These are phyloP conservation scores for Stenopsyche tienmushanensis DNA, from an alignment of 1,140 invertebrate genomes.

Conservation along the genomic window DNA sequence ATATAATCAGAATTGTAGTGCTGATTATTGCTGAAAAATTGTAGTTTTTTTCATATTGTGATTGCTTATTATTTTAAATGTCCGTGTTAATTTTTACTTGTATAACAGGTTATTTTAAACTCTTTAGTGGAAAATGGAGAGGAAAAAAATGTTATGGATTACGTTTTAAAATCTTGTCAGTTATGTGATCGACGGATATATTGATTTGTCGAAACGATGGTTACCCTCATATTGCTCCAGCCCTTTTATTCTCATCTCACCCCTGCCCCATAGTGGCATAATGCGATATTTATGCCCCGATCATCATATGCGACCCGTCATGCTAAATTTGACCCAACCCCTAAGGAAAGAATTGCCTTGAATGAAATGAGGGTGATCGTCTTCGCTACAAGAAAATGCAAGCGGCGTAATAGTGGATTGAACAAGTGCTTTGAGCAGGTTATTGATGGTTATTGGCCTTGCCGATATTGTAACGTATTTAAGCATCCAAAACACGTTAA, in stretches of 20 bases:
- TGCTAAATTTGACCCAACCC: conserved; percentile 41
- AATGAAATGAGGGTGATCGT: conserved; percentile 26
- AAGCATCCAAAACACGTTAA: no score
- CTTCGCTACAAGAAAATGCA: conserved; percentile 30
- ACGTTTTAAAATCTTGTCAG: no score
- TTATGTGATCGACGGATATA: no score
- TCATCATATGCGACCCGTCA: conserved; percentile 43
- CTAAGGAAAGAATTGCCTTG: conserved; percentile 26
- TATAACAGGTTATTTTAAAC: no score
- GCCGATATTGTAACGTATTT: background rate
- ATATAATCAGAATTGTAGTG: no score
- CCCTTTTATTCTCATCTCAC: conserved; percentile 33
- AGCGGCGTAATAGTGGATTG: background rate
- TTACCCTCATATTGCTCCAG: conserved; percentile 18
- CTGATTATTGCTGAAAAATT: no score
- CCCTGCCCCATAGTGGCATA: conserved; percentile 31
- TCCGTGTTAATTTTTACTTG: no score
- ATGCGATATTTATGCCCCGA: conserved; percentile 43
- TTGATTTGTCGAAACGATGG: conserved; percentile 3
- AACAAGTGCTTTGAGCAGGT: conserved; percentile 25
- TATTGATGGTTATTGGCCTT: background rate
- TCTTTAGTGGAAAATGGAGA: no score
- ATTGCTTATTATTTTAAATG: no score
- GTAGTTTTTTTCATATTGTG: no score
- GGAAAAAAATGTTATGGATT: no score